Conservation (phyloP, 2,113 vertebrate genomes). For the Seriola aureovittata region DNA sequence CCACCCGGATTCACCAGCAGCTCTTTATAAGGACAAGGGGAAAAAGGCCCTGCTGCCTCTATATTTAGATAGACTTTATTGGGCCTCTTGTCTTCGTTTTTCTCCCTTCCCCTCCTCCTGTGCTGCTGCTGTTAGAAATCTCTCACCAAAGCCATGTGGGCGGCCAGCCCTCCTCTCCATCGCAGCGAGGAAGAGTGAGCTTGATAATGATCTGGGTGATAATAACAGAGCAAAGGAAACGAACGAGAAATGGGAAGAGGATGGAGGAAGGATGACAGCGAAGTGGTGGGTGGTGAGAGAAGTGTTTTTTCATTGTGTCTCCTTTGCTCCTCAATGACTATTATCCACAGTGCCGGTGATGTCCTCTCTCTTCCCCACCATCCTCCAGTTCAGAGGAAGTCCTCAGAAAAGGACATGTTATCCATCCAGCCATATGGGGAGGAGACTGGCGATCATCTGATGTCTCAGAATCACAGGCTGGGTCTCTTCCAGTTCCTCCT, state of each 20-base stretch:
- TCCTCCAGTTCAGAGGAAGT: background rate
- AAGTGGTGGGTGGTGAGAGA: constrained; percentile 66
- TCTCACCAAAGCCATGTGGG: constrained; percentile 75
- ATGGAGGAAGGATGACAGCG: constrained; percentile 57
- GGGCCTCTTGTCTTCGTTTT: constrained; percentile 76
- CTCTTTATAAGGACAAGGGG: constrained; percentile 86
- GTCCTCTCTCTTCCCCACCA: constrained; percentile 27
- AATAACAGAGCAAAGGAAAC: constrained; percentile 75
- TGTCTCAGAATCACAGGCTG: constrained; percentile 1
- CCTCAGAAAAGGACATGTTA: background rate
- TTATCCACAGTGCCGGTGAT: constrained; percentile 42
- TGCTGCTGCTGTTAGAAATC: constrained; percentile 69
- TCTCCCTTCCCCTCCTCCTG: constrained; percentile 39
- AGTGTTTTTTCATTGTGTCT: constrained; percentile 49
- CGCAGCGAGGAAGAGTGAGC: constrained; percentile 55
- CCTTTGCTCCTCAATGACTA: constrained; percentile 33
- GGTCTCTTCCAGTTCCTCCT: background rate
- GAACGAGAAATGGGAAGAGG: constrained; percentile 52
- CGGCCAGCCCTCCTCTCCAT: constrained; percentile 68
- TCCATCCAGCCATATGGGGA: constrained; percentile 8
- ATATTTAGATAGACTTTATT: constrained; percentile 86
- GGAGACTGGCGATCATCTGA: background rate
- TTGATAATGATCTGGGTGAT: constrained; percentile 78
- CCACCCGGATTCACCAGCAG: constrained; percentile 77
- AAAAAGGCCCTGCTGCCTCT: constrained; percentile 76